Base-by-base conservation (phyloP, 2,888 invertebrate species). In the Tipula lateralis region DNA sequence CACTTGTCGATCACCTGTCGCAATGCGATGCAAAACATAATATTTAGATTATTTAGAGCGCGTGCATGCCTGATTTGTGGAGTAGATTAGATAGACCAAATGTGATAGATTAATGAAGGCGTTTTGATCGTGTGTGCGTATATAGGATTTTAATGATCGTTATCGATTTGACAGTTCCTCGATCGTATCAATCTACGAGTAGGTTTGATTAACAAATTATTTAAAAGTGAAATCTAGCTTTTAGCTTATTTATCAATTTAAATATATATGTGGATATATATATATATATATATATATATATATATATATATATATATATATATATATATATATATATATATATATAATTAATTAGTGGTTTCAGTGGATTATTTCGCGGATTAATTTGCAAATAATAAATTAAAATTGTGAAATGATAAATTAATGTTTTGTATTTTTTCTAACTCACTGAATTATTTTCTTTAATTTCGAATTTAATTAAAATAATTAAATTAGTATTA, bases 1-100 rank as follows among this genome's bases (percentile, higher is more conserved):
- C 66, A 66, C 66, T 66, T 66, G 66, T 66, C 66, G 66, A 66
- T 66, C 66, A 66, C 24, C 44, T 50, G 44, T 50, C 44, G n/a
- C 9, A 9, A 44, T 66, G 24, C 0, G 1, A 24, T 4, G 2
- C 7, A 50, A 50, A 50, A 19, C 19, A 19, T 12, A 66, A 66
- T 66, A 66, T 66, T 66, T 66, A 66, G 66, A 66, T 66, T n/a
- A 2, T 66, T 66, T 66, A 24, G 19, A 19, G 24, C 9, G 39
- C 9, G 66, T 66, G 66, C 24, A 9, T n/a, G 44, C 16, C 3
- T 66, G 24, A 24, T 66, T 66, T 66, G 12, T 24, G 12, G 4
- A 66, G 3, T 16, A 7, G 16, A 44, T 3, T 44, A 44, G n/a
- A 44, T n/a, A 44, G 16, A 44, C 1, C 4, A 44, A 44, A 44